phyloP scores from a whole-genome alignment of 2,797 vertebrate genomes.

The Remorina albescens region DNA sequence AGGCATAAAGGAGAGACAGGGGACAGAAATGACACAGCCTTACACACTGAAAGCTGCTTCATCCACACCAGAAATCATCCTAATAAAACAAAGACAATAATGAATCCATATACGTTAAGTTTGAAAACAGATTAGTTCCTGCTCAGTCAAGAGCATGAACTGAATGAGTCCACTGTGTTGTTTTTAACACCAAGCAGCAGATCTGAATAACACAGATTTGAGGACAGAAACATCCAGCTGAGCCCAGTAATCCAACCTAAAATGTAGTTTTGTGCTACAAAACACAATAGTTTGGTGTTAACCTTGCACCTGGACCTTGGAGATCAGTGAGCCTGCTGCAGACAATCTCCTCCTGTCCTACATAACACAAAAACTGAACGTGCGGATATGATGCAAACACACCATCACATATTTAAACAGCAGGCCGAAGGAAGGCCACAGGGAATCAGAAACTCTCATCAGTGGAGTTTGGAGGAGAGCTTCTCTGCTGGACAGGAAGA shows the following conservation, averaged over 20 bases:
- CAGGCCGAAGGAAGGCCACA: too few species aligned
- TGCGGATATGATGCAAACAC: not conserved
- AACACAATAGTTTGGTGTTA: not conserved
- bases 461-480: slow-evolving; percentile 7
- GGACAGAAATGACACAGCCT: slow-evolving; percentile 27
- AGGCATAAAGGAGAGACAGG: slow-evolving; percentile 42
- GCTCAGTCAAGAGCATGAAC: not conserved
- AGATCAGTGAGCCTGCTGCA: not conserved
- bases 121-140: slow-evolving; percentile 5
- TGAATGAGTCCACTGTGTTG: not conserved
- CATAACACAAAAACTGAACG: not conserved
- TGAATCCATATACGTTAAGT: too few species aligned
- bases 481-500: slow-evolving; percentile 34
- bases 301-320: not conserved
- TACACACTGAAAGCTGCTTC: not conserved
- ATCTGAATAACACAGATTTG: slow-evolving; percentile 9
- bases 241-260: slow-evolving; percentile 1
- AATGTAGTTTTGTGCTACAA: not conserved
- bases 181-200: slow-evolving; percentile 15
- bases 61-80: not conserved
- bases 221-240: too few species aligned
- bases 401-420: too few species aligned
- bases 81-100: not conserved
- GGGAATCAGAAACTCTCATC: not conserved
- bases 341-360: slow-evolving; percentile 3